phyloP scores from a whole-genome alignment of 2,113 vertebrate genomes.

The Misgurnus anguillicaudatus region DNA sequence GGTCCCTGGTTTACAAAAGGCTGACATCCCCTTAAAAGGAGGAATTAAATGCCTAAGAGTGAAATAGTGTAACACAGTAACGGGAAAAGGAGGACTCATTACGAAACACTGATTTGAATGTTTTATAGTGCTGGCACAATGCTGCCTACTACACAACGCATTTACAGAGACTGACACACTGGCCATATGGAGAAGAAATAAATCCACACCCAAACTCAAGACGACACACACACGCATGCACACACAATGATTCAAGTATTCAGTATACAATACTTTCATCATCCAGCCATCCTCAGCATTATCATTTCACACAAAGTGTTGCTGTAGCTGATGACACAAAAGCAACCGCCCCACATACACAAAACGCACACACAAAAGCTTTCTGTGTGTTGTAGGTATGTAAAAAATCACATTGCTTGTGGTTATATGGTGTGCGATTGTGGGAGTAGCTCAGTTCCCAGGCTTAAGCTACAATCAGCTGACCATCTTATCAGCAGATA shows the following conservation, averaged over 20 bases:
- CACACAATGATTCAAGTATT: slow-evolving; percentile 37
- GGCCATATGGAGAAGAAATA: slow-evolving; percentile 30
- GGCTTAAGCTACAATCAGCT: not conserved
- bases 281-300: slow-evolving; percentile 31
- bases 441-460: slow-evolving; percentile 6
- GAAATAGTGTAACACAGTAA: no score
- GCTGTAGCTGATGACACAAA: slow-evolving; percentile 30
- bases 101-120: not conserved
- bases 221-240: slow-evolving; percentile 48
- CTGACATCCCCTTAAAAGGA: no score
- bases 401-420: not conserved
- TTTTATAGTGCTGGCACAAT: no score
- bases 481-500: slow-evolving; percentile 16
- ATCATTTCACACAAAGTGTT: slow-evolving; percentile 29
- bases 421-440: slow-evolving; percentile 12
- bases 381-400: not conserved
- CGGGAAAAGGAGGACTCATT: not conserved
- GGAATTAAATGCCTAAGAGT: no score
- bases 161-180: not conserved
- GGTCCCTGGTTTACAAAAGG: no score
- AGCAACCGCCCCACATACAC: slow-evolving; percentile 22
- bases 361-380: slow-evolving; percentile 35
- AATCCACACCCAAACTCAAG: slow-evolving; percentile 16
- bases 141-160: slow-evolving; percentile 7
- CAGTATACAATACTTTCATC: slow-evolving; percentile 43